Base-by-base conservation (phyloP, 2,797 vertebrate species). In the Hypotaenidia okinawae region DNA sequence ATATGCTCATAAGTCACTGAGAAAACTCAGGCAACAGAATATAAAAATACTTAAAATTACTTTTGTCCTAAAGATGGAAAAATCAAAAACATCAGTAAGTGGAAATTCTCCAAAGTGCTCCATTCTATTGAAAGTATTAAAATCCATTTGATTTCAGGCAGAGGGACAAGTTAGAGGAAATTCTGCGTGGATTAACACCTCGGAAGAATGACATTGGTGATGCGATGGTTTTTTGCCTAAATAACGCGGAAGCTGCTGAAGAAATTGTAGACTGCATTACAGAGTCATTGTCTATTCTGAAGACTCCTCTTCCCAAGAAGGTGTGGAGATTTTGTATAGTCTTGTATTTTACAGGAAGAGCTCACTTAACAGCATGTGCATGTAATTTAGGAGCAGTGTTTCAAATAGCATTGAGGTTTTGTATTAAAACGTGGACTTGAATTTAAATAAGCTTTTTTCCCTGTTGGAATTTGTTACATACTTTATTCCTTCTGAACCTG, bases 231-330 rank as follows among this genome's bases (percentile, higher is more conserved):
- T 99, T 99, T 97, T 99, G 99, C 96, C 98, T 99, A 51, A 98
- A 98, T 90, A 99, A 98, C 16, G 99, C 99, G 0, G 99, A 99
- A 93, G 99, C 99, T 77, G 99, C 99, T 47, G 99, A 99, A 95
- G 99, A 99, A 98, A 99, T 99, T 72, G 99, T 99, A 58, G 99
- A 99, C 97, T 99, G 99, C 81, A 97, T 99, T 91, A 98, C 99
- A 2, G 99, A 99, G 82, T 99, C 99, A 2, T 96, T 99, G 93
- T 99, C 99, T 61, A 99, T 99, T 97, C 97, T 99, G 84, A 99
- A 99, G 98, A 99, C 99, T 13, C 99, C 99, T 30, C 99, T 99
- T 86, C 99, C 99, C 61, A 99, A 99, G 97, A 99, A 99, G 99
- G 99, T 98, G 90, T 66, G 90, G 84, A 90, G 52, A 49, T 84